A percentile compares a stretch with the other conserved stretches of the same genome.
phyloP scores from a whole-genome alignment of 2,113 vertebrate genomes.

The Oxygymnocypris stewartii region DNA sequence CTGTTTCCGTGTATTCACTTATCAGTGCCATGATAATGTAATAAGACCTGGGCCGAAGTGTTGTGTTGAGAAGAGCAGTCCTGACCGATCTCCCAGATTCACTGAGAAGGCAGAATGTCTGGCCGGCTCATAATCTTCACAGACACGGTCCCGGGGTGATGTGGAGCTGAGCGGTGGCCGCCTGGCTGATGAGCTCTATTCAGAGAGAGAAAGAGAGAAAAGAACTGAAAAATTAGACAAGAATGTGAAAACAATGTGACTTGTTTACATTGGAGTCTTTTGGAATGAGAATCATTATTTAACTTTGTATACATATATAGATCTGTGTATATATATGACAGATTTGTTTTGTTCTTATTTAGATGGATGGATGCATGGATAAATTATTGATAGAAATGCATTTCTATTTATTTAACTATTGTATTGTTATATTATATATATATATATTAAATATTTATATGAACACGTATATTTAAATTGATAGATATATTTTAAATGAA shows the following conservation, averaged over 20 bases:
- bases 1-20: conserved; percentile 1
- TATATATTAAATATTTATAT: too few relatives aligned
- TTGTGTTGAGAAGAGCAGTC: conserved; percentile 31
- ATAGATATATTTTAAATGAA: too few relatives aligned
- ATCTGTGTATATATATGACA: not conserved
- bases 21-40: not conserved
- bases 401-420: too few relatives aligned
- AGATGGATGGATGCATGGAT: too few relatives aligned
- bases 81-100: not conserved
- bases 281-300: not conserved
- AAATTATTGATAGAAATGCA: too few relatives aligned
- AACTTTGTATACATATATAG: not conserved
- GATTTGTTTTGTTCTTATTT: not conserved
- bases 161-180: conserved; percentile 21
- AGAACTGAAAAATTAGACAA: not conserved
- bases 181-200: conserved; percentile 24
- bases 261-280: not conserved
- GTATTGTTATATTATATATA: too few relatives aligned
- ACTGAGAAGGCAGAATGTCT: conserved; percentile 7
- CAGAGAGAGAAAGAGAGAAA: conserved; percentile 3
- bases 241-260: not conserved
- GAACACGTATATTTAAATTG: too few relatives aligned
- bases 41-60: conserved; percentile 4
- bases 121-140: conserved; percentile 37
- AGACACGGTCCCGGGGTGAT: not conserved